Base-by-base conservation (phyloP, 2,888 invertebrate species). In the Lypha dubia region DNA sequence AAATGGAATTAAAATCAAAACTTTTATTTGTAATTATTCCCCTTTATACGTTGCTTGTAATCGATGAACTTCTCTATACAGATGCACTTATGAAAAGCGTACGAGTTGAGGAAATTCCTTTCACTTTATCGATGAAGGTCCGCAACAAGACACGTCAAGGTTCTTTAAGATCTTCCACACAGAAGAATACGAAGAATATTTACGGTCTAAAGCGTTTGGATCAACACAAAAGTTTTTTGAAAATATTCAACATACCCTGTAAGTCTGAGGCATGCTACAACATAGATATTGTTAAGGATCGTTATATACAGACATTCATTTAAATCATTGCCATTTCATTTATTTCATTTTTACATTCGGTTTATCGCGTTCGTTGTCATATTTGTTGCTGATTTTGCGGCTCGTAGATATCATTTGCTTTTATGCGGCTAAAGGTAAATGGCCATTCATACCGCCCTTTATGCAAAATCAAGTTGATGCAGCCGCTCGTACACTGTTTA, bases 351-450 rank as follows among this genome's bases (percentile, higher is more conserved):
- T 41, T 22, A n/a, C 44, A 56, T 70, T 9, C 51, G 41, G 35
- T 67, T 70, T n/a, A 22, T 28, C 28, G 5, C 28, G n/a, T 24
- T 15, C 44, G 56, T 53, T 62, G 46, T 15, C 1, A n/a, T 41
- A 15, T 38, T 56, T 44, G 3, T 60, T n/a, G 44, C n/a, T 15
- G 44, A n/a, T 28, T 5, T 28, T 22, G 53, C 28, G 22, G 44
- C 32, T 22, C 22, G 46, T 53, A 92, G 92, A 92, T 79, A 91
- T 92, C 1, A 88, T 92, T 67, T 92, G 92, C 73, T 91, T 89
- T 79, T 92, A 89, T 87, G 92, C 92, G 53, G 92, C 92, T 1
- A 92, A 90, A 77, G 92, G 92, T 4, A 92, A 91, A 73, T 92
- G 92, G 92, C 92, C 92, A 0, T 91, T 90, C 83, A 89, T 92